A percentile compares a stretch with the other conserved stretches of the same genome.
Conservation (phyloP, 2,113 vertebrate species). For the Crypturellus undulatus region DNA sequence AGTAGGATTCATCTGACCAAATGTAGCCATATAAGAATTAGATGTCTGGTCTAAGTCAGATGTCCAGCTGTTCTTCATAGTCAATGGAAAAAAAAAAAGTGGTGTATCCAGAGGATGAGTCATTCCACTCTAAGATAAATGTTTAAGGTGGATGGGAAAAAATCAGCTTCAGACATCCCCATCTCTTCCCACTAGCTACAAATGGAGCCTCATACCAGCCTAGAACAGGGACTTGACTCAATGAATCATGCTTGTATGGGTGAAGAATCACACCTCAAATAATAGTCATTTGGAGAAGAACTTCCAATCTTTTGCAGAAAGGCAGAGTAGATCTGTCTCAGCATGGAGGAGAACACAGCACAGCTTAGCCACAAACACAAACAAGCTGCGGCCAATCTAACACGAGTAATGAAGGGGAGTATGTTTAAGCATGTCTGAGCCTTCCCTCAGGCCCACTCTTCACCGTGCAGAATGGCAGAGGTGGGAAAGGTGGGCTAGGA, state of each 20-base stretch:
- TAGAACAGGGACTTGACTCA: background rate
- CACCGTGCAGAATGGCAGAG: rapidly evolving
- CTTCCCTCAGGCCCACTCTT: background rate
- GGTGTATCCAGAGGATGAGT: background rate
- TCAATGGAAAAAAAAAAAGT: background rate
- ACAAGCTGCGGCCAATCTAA: background rate
- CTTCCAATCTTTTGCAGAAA: background rate
- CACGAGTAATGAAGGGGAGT: background rate
- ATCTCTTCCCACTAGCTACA: background rate
- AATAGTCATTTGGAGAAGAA: background rate
- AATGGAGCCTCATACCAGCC: background rate
- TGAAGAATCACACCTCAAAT: rapidly evolving
- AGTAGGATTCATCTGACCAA: background rate
- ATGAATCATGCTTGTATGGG: background rate
- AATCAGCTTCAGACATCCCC: background rate
- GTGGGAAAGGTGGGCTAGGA: background rate
- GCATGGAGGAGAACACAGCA: rapidly evolving
- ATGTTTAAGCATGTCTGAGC: background rate
- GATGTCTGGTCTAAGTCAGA: background rate
- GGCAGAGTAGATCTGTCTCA: background rate
- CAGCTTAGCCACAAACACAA: background rate
- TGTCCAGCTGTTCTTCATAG: background rate
- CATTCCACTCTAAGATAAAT: background rate
- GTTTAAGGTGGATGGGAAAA: background rate
- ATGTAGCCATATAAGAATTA: background rate